Evolutionary conservation across 2,888 invertebrate genomes (phyloP).

Genomic region (Fragum whitleyi): DNA sequence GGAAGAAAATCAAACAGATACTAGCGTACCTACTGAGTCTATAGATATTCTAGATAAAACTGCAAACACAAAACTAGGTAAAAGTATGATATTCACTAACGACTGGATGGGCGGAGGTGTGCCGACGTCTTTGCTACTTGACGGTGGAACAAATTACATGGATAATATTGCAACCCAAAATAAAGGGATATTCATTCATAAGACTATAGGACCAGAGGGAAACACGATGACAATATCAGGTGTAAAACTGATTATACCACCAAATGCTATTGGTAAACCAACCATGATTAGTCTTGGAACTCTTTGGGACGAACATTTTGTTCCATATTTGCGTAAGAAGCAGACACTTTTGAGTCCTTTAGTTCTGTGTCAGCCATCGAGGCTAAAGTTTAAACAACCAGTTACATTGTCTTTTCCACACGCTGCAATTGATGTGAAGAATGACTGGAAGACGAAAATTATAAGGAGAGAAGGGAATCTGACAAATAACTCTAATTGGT

Average conservation of each 20-base stretch:
- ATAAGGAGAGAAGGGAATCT: constrained; percentile 55
- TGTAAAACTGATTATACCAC: constrained; percentile 62
- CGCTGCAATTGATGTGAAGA: constrained; percentile 57
- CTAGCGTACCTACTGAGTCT: constrained; percentile 47
- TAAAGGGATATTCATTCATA: constrained; percentile 66
- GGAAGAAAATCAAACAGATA: constrained; percentile 26
- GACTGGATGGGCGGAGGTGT: constrained; percentile 61
- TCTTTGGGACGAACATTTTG: constrained; percentile 58
- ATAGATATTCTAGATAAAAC: constrained; percentile 46
- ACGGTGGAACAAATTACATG: constrained; percentile 12
- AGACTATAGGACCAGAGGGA: constrained; percentile 55
- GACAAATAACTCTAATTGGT: constrained; percentile 52
- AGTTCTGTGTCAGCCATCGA: constrained; percentile 67
- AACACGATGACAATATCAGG: constrained; percentile 53
- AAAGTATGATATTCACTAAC: constrained; percentile 44
- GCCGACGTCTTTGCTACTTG: constrained; percentile 58
- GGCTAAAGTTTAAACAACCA: constrained; percentile 55
- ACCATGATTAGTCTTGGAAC: constrained; percentile 62
- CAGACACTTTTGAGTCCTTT: constrained; percentile 66
- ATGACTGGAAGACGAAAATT: constrained; percentile 61
- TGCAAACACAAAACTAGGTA: constrained; percentile 14
- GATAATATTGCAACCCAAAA: constrained; percentile 26
- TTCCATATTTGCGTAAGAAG: constrained; percentile 53
- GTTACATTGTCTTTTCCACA: constrained; percentile 69
- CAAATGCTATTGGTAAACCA: constrained; percentile 49